Percentiles rank a stretch among this genome's conserved stretches.
These are phyloP conservation scores for Cinclus mexicanus DNA, from an alignment of 2,113 vertebrate species.

Conservation along the genomic window DNA sequence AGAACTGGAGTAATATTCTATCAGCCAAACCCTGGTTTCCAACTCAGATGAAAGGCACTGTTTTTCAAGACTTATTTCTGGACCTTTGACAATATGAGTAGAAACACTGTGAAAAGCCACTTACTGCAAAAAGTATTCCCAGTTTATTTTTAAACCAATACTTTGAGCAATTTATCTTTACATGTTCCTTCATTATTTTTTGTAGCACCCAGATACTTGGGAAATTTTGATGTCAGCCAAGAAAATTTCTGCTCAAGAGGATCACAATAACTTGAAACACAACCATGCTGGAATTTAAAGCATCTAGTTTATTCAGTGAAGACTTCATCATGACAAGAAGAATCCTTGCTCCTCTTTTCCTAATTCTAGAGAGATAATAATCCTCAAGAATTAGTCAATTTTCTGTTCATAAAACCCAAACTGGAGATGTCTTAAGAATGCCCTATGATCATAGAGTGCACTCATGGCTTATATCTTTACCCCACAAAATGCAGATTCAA, in stretches of 20 bases:
- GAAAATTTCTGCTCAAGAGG: not conserved
- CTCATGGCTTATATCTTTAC: not conserved
- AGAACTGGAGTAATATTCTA: not conserved
- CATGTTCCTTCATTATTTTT: not conserved
- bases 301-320: not conserved
- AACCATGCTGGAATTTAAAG: not conserved
- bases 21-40: not conserved
- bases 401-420: not conserved
- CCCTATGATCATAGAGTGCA: not conserved
- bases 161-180: not conserved
- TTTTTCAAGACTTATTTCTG: not conserved
- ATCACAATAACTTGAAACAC: not conserved
- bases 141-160: not conserved
- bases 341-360: not conserved
- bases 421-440: not conserved
- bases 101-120: not conserved
- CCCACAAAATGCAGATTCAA: not conserved
- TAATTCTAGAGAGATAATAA: not conserved
- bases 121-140: not conserved
- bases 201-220: not conserved
- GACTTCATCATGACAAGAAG: not conserved
- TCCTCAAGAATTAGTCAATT: not conserved
- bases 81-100: not conserved
- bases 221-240: not conserved
- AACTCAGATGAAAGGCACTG: not conserved